phyloP scores from a whole-genome alignment of 2,888 invertebrate species.

The Tridacna crocea region DNA sequence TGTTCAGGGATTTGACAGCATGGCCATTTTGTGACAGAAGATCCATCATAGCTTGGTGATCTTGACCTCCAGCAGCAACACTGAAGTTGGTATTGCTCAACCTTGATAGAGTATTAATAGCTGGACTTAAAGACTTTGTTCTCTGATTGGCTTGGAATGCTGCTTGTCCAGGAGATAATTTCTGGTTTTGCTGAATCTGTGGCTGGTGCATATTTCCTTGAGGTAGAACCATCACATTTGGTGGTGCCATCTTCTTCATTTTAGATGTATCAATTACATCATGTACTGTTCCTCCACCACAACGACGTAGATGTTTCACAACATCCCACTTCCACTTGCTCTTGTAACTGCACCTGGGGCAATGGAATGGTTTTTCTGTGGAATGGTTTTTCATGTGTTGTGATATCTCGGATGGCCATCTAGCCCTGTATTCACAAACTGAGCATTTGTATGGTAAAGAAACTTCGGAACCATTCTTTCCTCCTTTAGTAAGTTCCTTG shows the following conservation, averaged over 20 bases:
- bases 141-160: conserved; percentile 46
- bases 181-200: conserved; percentile 18
- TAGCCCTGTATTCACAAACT: conserved; percentile 83
- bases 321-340: conserved; percentile 85
- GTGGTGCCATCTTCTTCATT: conserved; percentile 74
- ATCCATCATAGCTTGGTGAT: conserved; percentile 43
- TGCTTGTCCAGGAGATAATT: conserved; percentile 36
- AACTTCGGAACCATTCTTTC: conserved; percentile 63
- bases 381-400: conserved; percentile 85
- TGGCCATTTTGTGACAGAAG: conserved; percentile 17
- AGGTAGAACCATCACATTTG: conserved; percentile 80
- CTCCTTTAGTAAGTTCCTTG: conserved; percentile 39
- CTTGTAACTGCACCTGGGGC: conserved; percentile 83
- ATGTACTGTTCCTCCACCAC: conserved; percentile 85
- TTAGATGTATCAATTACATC: conserved; percentile 82
- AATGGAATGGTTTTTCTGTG: conserved; percentile 83
- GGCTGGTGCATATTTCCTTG: conserved; percentile 55
- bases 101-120: conserved; percentile 28
- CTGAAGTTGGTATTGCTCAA: conserved; percentile 43
- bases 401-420: conserved; percentile 84
- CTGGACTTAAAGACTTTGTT: conserved; percentile 38
- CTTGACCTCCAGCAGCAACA: conserved; percentile 32
- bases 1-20: background rate
- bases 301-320: conserved; percentile 83
- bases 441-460: conserved; percentile 82